These are phyloP conservation scores for Chloroclysta siterata DNA, from an alignment of 2,888 invertebrate species.

Conservation along the genomic window DNA sequence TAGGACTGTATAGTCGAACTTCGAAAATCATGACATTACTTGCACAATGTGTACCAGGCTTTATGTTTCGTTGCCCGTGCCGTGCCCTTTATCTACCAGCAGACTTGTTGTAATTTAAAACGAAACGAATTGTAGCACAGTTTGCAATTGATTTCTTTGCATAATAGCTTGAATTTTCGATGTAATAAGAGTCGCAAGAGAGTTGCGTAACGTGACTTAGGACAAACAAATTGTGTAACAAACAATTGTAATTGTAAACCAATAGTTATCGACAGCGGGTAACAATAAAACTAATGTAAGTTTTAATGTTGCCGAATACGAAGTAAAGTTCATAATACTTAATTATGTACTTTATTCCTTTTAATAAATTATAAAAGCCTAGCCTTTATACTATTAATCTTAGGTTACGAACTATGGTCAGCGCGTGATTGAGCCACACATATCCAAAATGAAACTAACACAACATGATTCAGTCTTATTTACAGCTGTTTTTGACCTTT, in stretches of 20 bases:
- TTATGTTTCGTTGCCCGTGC: background rate
- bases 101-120: conserved; percentile 35
- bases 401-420: no score
- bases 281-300: background rate
- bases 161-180: conserved; percentile 34
- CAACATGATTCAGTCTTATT: no score
- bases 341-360: no score
- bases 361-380: no score
- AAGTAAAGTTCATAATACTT: no score
- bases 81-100: conserved; percentile 24
- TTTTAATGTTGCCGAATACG: background rate
- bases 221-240: conserved; percentile 31
- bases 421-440: no score
- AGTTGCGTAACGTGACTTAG: conserved; percentile 26
- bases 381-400: no score
- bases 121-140: conserved; percentile 39
- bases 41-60: background rate
- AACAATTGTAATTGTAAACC: conserved; percentile 18
- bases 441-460: no score
- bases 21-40: background rate
- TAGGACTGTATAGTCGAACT: background rate
- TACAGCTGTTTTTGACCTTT: no score
- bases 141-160: conserved; percentile 40
- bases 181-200: conserved; percentile 19
- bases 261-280: conserved; percentile 8